Conservation (phyloP, 2,797 vertebrate genomes). For the Petrocephalus sullivani region DNA sequence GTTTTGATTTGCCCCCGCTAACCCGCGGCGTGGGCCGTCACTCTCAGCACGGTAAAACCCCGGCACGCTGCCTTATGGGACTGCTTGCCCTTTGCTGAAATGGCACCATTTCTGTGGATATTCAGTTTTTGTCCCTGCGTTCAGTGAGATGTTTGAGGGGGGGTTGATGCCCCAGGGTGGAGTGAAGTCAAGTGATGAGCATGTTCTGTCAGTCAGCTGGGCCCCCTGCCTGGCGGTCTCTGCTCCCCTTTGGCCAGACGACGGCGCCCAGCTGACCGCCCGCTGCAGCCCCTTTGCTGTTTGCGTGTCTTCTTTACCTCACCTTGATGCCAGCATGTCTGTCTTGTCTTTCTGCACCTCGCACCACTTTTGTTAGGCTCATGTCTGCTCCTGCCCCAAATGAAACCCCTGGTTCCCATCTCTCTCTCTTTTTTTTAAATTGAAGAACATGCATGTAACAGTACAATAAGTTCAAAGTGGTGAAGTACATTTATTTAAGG, state of each 20-base stretch:
- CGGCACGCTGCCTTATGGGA: background rate
- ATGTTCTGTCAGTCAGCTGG: background rate
- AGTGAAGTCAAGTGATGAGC: background rate
- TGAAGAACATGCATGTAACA: background rate
- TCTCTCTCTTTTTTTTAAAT: background rate
- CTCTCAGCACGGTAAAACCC: background rate
- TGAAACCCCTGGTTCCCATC: background rate
- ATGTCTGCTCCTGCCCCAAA: background rate
- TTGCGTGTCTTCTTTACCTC: background rate
- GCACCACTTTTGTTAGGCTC: background rate
- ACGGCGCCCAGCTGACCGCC: background rate
- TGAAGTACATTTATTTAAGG: background rate
- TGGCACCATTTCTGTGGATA: background rate
- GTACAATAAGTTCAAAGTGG: background rate
- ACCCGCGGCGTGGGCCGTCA: background rate
- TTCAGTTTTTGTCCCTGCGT: background rate
- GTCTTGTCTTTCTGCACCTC: no score
- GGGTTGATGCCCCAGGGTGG: background rate
- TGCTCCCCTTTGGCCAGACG: background rate
- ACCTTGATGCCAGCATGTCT: background rate
- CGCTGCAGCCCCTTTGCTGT: background rate
- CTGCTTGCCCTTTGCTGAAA: background rate
- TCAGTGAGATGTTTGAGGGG: background rate
- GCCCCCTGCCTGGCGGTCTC: background rate
- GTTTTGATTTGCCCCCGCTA: background rate